phyloP scores from a whole-genome alignment of 2,888 invertebrate species.

The Xestobium rufovillosum region DNA sequence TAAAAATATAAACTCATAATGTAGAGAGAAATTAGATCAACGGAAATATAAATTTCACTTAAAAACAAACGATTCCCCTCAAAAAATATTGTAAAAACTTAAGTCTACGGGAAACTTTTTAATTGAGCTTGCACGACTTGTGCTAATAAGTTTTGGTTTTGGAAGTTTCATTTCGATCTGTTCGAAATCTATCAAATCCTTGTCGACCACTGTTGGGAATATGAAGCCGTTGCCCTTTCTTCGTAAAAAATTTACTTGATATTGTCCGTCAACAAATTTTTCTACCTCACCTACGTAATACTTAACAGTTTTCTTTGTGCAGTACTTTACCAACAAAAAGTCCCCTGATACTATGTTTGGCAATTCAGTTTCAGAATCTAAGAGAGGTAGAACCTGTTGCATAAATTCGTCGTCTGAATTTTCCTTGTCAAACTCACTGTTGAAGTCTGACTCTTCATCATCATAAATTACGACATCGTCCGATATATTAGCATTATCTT shows the following conservation, averaged over 20 bases:
- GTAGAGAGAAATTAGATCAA: too few relatives aligned
- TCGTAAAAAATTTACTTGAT: slow-evolving; percentile 2
- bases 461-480: too few relatives aligned
- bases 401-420: slow-evolving; percentile 6
- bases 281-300: slow-evolving; percentile 4
- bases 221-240: neutral
- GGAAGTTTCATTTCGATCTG: slow-evolving; percentile 5
- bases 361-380: too few relatives aligned
- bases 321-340: slow-evolving; percentile 1
- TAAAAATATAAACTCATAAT: too few relatives aligned
- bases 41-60: too few relatives aligned
- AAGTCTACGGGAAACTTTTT: slow-evolving; percentile 4
- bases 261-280: slow-evolving; percentile 1
- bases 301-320: too few relatives aligned
- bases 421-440: slow-evolving; percentile 4
- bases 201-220: neutral
- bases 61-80: too few relatives aligned
- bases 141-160: neutral
- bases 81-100: too few relatives aligned
- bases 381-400: slow-evolving; percentile 1
- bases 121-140: slow-evolving; percentile 4
- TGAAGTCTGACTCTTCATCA: slow-evolving; percentile 3
- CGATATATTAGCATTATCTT: neutral
- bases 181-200: slow-evolving; percentile 4
- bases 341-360: neutral